These are phyloP conservation scores for Notiomystis cincta DNA, from an alignment of 2,113 vertebrate genomes.

Conservation along the genomic window DNA sequence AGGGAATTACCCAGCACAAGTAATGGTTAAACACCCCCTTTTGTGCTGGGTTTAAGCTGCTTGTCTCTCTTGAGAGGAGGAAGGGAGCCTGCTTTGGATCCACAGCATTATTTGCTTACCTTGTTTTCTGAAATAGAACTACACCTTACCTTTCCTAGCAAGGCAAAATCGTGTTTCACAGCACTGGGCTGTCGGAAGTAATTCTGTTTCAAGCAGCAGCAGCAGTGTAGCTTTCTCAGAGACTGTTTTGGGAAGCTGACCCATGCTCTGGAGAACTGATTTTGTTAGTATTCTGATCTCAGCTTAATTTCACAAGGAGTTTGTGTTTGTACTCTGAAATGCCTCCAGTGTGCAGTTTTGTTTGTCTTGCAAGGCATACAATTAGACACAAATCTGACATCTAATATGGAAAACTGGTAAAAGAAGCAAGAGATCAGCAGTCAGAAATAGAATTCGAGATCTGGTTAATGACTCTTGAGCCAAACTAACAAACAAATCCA, in stretches of 20 bases:
- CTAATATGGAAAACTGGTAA: background rate
- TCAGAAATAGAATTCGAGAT: background rate
- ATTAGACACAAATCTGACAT: background rate
- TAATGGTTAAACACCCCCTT: too few relatives aligned
- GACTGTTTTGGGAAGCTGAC: background rate
- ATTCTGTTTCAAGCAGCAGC: background rate
- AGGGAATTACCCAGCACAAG: background rate
- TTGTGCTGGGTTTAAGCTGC: background rate
- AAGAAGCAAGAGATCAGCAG: background rate
- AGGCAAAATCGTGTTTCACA: background rate
- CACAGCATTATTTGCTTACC: background rate
- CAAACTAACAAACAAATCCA: background rate
- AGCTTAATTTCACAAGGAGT: background rate
- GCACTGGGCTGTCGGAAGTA: background rate
- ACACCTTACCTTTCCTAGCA: background rate
- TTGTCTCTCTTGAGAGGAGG: background rate
- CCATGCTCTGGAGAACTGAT: background rate
- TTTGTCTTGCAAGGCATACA: background rate
- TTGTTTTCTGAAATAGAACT: background rate
- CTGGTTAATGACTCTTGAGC: background rate
- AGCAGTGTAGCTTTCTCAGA: background rate
- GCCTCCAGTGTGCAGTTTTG: background rate
- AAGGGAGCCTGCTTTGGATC: background rate
- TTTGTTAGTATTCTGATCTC: background rate
- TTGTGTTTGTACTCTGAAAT: background rate